Evolutionary conservation across 2,888 invertebrate species (phyloP).

Genomic region (Cephus pulcher): DNA sequence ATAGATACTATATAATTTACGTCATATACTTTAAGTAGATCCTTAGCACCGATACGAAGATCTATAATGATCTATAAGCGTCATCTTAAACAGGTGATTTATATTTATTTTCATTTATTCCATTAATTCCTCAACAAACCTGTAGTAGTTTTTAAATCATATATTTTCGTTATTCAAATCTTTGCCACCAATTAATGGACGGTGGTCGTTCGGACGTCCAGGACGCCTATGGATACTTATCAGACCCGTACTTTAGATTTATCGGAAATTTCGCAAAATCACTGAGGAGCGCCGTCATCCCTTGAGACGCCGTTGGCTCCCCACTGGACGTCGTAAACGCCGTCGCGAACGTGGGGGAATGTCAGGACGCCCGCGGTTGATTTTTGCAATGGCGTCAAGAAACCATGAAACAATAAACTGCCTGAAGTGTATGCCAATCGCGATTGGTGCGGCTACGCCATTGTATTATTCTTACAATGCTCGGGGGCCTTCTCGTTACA

Average conservation of each 20-base stretch:
- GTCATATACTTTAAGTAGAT: neutral
- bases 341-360: constrained; percentile 47
- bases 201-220: neutral
- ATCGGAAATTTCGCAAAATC: constrained; percentile 43
- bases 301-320: constrained; percentile 3
- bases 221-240: neutral
- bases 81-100: neutral
- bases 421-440: neutral
- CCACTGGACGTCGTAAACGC: neutral
- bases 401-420: neutral
- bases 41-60: neutral
- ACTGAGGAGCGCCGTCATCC: constrained; percentile 13
- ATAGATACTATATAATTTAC: neutral
- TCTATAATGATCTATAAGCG: no score
- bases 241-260: constrained; percentile 34
- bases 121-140: neutral
- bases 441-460: neutral
- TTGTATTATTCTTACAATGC: constrained; percentile 4
- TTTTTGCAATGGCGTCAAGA: constrained; percentile 44
- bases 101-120: neutral
- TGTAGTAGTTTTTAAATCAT: neutral
- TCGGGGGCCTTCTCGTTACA: constrained; percentile 38
- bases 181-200: neutral
- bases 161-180: neutral
- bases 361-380: constrained; percentile 37